Percentiles rank a stretch among this genome's conserved stretches.
Evolutionary conservation across 2,113 vertebrate genomes (phyloP).

Genomic region (Campylomormyrus numenius): DNA sequence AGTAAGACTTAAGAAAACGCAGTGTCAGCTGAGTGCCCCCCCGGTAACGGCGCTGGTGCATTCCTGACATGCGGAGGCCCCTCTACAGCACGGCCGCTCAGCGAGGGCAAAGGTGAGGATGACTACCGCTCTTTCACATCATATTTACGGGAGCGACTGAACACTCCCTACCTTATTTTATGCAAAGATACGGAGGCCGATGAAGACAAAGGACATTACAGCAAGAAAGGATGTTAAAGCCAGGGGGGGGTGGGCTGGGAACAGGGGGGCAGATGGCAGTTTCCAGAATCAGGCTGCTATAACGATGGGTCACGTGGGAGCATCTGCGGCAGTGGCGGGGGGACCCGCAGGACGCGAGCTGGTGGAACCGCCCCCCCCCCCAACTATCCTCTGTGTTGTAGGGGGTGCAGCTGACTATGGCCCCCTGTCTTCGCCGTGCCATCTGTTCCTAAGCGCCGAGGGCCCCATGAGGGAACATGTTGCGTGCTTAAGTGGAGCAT

Average conservation of each 20-base stretch:
- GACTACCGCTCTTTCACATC: neutral
- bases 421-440: constrained; percentile 41
- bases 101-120: neutral
- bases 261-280: neutral
- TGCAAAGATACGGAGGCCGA: neutral
- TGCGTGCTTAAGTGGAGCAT: constrained; percentile 25
- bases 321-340: neutral
- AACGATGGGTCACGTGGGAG: neutral
- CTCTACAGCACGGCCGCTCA: neutral
- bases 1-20: neutral
- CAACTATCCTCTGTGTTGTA: constrained; percentile 41
- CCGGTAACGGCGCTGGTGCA: neutral
- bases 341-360: neutral
- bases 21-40: neutral
- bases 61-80: neutral
- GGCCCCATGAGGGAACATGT: constrained; percentile 12
- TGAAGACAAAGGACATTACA: neutral
- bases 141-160: neutral
- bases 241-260: neutral
- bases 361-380: constrained; percentile 37
- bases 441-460: constrained; percentile 52
- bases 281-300: neutral
- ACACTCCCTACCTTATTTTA: neutral
- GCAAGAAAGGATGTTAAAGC: neutral
- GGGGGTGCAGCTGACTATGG: constrained; percentile 53